Conservation (phyloP, 2,113 vertebrate species). For the Anseranas semipalmata region DNA sequence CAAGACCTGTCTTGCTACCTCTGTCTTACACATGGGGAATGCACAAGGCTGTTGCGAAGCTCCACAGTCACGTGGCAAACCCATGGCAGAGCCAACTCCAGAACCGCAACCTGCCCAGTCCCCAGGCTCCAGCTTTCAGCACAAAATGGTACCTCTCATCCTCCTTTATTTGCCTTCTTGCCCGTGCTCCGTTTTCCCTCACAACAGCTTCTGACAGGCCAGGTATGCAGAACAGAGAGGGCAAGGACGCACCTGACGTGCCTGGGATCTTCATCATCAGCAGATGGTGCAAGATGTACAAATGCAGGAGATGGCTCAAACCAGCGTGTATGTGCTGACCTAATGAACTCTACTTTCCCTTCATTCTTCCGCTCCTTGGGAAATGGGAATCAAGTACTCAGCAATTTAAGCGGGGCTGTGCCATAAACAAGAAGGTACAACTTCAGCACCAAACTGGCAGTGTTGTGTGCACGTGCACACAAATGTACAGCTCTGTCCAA, state of each 20-base stretch:
- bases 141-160: not conserved
- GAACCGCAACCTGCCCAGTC: not conserved
- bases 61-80: not conserved
- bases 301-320: not conserved
- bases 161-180: not conserved
- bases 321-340: not conserved
- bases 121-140: not conserved
- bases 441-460: not conserved
- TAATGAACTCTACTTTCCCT: not conserved
- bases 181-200: not conserved
- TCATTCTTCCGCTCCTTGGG: not conserved
- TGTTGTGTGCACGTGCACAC: accelerated
- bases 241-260: not conserved
- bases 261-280: not conserved
- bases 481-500: accelerated
- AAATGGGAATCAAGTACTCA: not conserved
- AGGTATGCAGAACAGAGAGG: accelerated
- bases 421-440: not conserved
- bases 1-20: not conserved
- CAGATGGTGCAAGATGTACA: not conserved
- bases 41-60: not conserved
- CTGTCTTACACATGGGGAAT: accelerated
- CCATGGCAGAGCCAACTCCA: not conserved
- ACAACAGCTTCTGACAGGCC: not conserved
- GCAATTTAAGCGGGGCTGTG: not conserved